Conservation (phyloP, 2,797 vertebrate genomes). For the Diplodus puntazzo region DNA sequence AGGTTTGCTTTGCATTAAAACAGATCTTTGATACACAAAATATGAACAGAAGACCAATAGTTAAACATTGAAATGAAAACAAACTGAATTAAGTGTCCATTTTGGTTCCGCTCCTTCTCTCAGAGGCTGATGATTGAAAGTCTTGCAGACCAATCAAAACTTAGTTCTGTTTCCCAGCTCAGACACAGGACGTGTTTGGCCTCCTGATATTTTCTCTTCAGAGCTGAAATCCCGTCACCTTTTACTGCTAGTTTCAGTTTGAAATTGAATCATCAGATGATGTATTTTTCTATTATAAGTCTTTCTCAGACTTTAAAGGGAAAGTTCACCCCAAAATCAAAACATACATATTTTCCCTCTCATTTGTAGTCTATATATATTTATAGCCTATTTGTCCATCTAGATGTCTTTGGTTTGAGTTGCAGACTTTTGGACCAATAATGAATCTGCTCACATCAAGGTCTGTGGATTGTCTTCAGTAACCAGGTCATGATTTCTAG, state of each 20-base stretch:
- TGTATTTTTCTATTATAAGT: not conserved
- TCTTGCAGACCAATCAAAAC: slow-evolving; percentile 2
- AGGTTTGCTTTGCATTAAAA: slow-evolving; percentile 18
- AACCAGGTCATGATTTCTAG: no score
- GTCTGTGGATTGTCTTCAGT: no score
- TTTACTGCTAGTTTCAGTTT: not conserved
- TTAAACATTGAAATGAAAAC: not conserved
- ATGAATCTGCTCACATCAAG: no score
- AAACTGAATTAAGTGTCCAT: not conserved
- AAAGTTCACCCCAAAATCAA: no score
- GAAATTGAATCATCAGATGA: not conserved
- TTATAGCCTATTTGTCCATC: no score
- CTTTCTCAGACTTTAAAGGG: not conserved
- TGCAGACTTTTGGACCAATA: no score
- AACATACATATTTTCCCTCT: no score
- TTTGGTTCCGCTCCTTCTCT: not conserved
- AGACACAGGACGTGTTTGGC: not conserved
- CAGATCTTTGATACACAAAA: slow-evolving; percentile 27
- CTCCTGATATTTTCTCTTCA: not conserved
- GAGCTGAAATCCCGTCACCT: not conserved
- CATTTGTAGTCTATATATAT: no score
- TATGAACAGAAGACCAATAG: slow-evolving; percentile 1
- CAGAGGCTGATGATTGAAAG: not conserved
- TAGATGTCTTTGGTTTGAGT: no score
- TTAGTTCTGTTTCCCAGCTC: not conserved